Conservation (phyloP, 2,113 vertebrate species). For the Triplophysa siluroides region DNA sequence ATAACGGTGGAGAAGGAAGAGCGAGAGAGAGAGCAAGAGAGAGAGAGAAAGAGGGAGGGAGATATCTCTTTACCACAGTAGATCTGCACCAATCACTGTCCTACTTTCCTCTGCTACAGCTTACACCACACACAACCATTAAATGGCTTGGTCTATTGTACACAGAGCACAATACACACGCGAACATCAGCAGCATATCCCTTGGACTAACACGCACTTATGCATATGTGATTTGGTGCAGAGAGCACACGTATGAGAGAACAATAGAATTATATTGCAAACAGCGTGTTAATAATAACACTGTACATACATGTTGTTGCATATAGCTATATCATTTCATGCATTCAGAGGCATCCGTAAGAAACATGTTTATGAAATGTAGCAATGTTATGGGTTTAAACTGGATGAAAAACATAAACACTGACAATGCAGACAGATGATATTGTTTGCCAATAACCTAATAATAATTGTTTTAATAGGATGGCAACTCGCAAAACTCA, state of each 20-base stretch:
- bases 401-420: not conserved
- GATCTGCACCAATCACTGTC: conserved; percentile 49
- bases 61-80: conserved; percentile 44
- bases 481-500: not conserved
- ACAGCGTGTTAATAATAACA: not conserved
- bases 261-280: conserved; percentile 28
- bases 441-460: not conserved
- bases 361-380: not conserved
- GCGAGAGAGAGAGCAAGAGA: not conserved
- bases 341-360: not conserved
- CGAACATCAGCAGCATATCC: conserved; percentile 11
- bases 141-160: conserved; percentile 14
- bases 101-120: conserved; percentile 41
- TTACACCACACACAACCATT: conserved; percentile 36
- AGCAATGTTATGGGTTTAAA: not conserved
- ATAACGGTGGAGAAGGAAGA: conserved; percentile 23
- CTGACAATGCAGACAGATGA: not conserved
- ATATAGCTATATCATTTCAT: not conserved
- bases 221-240: conserved; percentile 37
- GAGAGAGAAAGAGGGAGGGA: not conserved
- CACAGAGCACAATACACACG: conserved; percentile 6
- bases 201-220: conserved; percentile 24
- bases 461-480: not conserved
- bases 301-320: not conserved
- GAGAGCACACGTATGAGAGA: conserved; percentile 27